Evolutionary conservation across 1,140 invertebrate genomes (phyloP).

Genomic region (Triops cancriformis): DNA sequence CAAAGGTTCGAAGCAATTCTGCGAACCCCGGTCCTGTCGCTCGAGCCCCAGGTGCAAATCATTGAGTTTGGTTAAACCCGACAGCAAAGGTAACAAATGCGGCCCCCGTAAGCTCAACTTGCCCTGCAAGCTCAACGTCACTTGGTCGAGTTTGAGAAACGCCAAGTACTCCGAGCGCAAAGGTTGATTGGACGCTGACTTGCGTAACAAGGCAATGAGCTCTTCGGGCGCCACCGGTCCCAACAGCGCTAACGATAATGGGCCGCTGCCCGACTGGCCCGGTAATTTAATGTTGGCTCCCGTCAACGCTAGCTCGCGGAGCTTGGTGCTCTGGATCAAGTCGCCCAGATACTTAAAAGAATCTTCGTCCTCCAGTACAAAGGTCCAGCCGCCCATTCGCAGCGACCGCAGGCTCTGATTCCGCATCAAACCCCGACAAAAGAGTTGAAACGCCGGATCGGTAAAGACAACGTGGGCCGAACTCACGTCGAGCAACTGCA

Average conservation of each 20-base stretch:
- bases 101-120: slow-evolving; percentile 43
- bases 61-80: slow-evolving; percentile 43
- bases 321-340: slow-evolving; percentile 17
- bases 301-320: slow-evolving; percentile 20
- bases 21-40: slow-evolving; percentile 36
- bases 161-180: slow-evolving; percentile 33
- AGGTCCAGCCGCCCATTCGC: slow-evolving; percentile 49
- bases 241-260: slow-evolving; percentile 20
- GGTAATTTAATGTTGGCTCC: slow-evolving; percentile 17
- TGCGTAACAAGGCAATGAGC: slow-evolving; percentile 30
- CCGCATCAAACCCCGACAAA: slow-evolving; percentile 44
- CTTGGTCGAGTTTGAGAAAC: slow-evolving; percentile 45
- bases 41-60: slow-evolving; percentile 45
- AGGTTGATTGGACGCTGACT: slow-evolving; percentile 29
- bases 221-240: slow-evolving; percentile 31
- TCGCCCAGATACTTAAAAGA: slow-evolving; percentile 22
- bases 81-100: slow-evolving; percentile 43
- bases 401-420: slow-evolving; percentile 45
- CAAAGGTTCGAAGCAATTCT: slow-evolving; percentile 39
- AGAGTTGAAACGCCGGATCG: slow-evolving; percentile 45
- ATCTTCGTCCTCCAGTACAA: slow-evolving; percentile 44
- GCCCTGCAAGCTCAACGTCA: slow-evolving; percentile 45
- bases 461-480: slow-evolving; percentile 47
- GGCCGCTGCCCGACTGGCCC: slow-evolving; percentile 14
- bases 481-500: slow-evolving; percentile 47